These are phyloP conservation scores for Pentalonia nigronervosa DNA, from an alignment of 1,140 invertebrate species.

Conservation along the genomic window DNA sequence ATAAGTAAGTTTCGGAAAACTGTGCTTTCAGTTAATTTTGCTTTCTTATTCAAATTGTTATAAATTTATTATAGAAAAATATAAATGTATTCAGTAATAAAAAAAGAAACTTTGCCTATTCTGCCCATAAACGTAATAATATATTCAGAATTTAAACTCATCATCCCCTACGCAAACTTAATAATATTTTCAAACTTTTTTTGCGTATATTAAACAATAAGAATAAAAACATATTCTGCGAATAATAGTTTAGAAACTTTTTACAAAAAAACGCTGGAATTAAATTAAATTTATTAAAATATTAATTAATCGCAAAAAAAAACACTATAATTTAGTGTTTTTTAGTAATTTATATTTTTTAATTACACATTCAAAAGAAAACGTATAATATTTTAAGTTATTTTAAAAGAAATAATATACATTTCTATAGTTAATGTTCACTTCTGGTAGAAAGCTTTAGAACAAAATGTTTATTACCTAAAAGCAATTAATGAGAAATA, in stretches of 20 bases:
- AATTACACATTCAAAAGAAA: neutral
- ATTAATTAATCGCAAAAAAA: neutral
- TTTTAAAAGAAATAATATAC: neutral
- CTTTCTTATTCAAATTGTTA: neutral
- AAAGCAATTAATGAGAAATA: neutral
- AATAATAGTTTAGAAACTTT: neutral
- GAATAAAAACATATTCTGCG: neutral
- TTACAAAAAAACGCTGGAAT: neutral
- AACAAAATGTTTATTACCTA: neutral
- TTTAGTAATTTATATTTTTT: neutral
- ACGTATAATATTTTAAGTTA: neutral
- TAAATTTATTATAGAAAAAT: neutral
- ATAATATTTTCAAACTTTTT: neutral
- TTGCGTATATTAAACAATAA: neutral
- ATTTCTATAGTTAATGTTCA: neutral
- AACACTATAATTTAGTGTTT: neutral
- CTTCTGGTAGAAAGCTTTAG: neutral
- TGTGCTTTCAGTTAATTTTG: neutral
- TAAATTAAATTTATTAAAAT: neutral
- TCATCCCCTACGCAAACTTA: neutral
- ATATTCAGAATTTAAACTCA: neutral
- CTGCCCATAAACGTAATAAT: neutral
- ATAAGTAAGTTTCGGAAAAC: neutral
- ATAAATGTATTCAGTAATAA: neutral
- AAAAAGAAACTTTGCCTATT: neutral